phyloP scores from a whole-genome alignment of 1,140 invertebrate species.

The Orussus abietinus region DNA sequence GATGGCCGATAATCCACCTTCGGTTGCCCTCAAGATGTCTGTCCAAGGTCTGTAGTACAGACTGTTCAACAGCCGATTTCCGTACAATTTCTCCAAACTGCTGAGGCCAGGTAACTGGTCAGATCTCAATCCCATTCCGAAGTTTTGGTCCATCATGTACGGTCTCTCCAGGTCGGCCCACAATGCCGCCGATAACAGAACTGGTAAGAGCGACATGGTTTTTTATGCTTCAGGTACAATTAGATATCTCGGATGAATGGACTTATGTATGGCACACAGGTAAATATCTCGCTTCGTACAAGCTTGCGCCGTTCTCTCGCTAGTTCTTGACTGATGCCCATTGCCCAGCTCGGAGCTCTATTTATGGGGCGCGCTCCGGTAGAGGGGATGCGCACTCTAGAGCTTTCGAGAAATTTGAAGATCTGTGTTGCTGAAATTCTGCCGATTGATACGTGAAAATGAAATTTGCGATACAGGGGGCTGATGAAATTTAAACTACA shows the following conservation, averaged over 20 bases:
- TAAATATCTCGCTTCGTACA: background rate
- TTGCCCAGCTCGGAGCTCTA: slow-evolving; percentile 1
- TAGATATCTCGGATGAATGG: too few relatives aligned
- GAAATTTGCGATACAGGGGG: too few relatives aligned
- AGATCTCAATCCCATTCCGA: slow-evolving; percentile 25
- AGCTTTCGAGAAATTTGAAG: too few relatives aligned
- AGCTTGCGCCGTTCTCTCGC: too few relatives aligned
- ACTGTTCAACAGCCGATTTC: slow-evolving; percentile 28
- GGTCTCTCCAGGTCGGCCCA: slow-evolving; percentile 40
- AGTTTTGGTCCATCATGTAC: slow-evolving; percentile 38
- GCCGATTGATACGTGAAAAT: too few relatives aligned
- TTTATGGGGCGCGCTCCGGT: slow-evolving; percentile 12
- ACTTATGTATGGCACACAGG: too few relatives aligned
- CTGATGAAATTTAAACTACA: too few relatives aligned
- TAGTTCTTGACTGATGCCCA: slow-evolving; percentile 15
- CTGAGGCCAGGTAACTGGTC: slow-evolving; percentile 7
- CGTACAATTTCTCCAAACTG: background rate
- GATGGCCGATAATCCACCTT: slow-evolving; percentile 57
- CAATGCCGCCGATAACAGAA: slow-evolving; percentile 49
- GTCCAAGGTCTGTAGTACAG: slow-evolving; percentile 27
- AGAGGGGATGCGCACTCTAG: too few relatives aligned
- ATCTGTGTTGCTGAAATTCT: too few relatives aligned
- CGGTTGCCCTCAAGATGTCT: slow-evolving; percentile 17
- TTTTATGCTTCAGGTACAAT: too few relatives aligned
- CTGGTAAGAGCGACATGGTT: slow-evolving; percentile 40